Base-by-base conservation (phyloP, 2,888 invertebrate species). In the Rosalia funebris region DNA sequence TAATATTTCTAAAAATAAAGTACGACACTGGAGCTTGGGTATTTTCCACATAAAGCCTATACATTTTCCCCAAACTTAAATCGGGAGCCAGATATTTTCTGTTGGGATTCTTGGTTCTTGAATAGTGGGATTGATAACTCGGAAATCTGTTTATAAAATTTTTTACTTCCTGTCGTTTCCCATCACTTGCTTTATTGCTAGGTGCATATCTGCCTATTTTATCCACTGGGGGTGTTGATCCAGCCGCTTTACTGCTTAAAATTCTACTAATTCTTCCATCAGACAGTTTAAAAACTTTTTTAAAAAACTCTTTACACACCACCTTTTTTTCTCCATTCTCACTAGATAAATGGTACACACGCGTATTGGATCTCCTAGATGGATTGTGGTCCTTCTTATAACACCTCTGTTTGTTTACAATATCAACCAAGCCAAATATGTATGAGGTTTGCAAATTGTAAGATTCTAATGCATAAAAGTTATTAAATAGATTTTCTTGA, bases 61-160 rank as follows among this genome's bases (percentile, higher is more conserved):
- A 68, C 63, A 70, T 65, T 60, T 69, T 66, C 3, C 57, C 57
- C 9, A 70, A 17, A 52, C 54, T 63, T 37, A 70, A 53, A 62
- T 69, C 63, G 15, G 65, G 67, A 20, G 68, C 25, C n/a, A 69
- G 54, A 48, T 65, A 70, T 57, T 56, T 63, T 41, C 63, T 57
- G 31, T 67, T 42, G 7, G 25, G 34, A 53, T 37, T 64, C 64
- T 70, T 68, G 44, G 39, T 20, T 37, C 64, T 41, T 5, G 50
- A 12, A 65, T 70, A 69, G 41, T 69, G 65, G 16, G 64, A 69
- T 57, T 62, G 48, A 39, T 70, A 70, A n/a, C 5, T 53, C 32
- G 34, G 34, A n/a, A 34, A 34, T 34, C 34, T 34, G 34, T 34
- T 34, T 34, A 34, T 34, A 34, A 34, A 5, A n/a, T 34, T 34